Base-by-base conservation (phyloP, 2,888 invertebrate genomes). In the Phalangium opilio region DNA sequence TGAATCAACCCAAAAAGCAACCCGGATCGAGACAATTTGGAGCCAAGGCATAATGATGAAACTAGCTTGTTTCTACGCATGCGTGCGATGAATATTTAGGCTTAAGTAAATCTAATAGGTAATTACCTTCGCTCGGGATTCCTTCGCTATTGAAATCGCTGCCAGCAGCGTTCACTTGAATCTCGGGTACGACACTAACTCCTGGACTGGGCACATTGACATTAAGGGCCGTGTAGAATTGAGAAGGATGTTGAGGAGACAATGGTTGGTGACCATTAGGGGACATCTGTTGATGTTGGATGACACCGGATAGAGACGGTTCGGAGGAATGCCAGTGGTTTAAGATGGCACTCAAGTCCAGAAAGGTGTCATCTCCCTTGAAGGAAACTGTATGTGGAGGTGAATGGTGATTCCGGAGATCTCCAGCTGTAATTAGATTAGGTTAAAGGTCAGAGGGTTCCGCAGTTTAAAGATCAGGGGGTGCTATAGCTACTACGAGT, bases 121-220 rank as follows among this genome's bases (percentile, higher is more conserved):
- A 52, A 53, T 55, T 48, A 59, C 59, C 59, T 52, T 59, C 59
- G 50, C 58, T 58, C 32, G 53, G 57, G 33, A 52, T 53, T 45
- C 55, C 57, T 43, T 58, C 58, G 40, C 54, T 56, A 36, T 53
- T 52, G 41, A 57, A 58, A 48, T 58, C 58, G 38, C 54, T 27
- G 27, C 27, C 47, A 18, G 46, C 50, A 32, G 47, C 47, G 20
- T 27, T 41, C 8, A 45, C 38, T 15, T 35, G 48, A 33, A 45
- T 40, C 48, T 40, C 45, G 35, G 21, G 2, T 15, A 27, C 34
- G 18, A 43, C 44, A 7, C 51, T 47, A 47, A 49, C 47, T 40
- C 51, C 51, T 47, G 49, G 49, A 49, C 49, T 49, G 14, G 50
- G 51, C 51, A 40, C 38, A 4, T 46, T 41, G 14, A 40, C 38